These are phyloP conservation scores for Steatocranus sp. DNA, from an alignment of 2,797 vertebrate genomes.

Conservation along the genomic window DNA sequence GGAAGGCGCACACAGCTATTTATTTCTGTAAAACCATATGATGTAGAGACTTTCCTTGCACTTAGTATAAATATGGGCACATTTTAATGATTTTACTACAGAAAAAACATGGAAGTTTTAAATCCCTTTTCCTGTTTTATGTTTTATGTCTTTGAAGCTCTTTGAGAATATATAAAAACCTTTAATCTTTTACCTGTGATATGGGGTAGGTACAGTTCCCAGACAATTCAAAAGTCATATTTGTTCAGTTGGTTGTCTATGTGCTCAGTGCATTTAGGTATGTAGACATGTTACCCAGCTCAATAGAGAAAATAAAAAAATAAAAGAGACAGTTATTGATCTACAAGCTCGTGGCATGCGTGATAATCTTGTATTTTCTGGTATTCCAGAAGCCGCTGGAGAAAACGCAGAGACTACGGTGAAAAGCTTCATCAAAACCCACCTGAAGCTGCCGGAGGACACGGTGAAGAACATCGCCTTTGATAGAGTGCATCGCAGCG, in stretches of 20 bases:
- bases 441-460: no score
- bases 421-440: no score
- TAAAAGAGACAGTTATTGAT: no score
- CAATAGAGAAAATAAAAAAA: no score
- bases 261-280: neutral
- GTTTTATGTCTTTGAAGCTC: neutral
- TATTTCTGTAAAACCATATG: neutral
- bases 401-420: no score
- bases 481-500: no score
- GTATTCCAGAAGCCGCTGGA: no score
- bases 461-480: no score
- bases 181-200: neutral
- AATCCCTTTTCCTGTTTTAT: neutral
- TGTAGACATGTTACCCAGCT: no score
- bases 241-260: neutral
- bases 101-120: neutral
- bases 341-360: no score
- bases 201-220: neutral
- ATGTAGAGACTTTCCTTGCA: neutral
- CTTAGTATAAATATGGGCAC: neutral
- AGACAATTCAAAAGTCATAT: neutral
- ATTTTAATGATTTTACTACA: neutral
- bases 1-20: neutral
- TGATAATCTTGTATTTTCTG: no score
- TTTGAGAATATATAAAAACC: neutral